These are phyloP conservation scores for Gorsachius goisagi DNA, from an alignment of 2,113 vertebrate species.

Conservation along the genomic window DNA sequence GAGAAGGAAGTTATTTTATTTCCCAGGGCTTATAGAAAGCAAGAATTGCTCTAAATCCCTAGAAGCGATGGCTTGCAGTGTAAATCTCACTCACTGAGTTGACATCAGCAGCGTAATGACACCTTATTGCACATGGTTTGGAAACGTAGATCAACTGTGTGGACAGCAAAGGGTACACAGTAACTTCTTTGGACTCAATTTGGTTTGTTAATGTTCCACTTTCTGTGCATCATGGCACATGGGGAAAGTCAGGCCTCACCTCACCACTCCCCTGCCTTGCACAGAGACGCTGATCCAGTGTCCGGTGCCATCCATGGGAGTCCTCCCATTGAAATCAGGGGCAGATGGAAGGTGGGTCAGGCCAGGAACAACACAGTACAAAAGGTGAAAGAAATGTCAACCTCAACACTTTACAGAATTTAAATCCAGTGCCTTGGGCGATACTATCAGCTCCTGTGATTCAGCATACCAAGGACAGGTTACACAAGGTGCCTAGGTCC, in stretches of 20 bases:
- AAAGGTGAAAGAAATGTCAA: neutral
- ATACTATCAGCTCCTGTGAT: neutral
- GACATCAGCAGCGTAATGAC: conserved; percentile 23
- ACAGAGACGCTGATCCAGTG: fast-evolving
- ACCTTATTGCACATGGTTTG: conserved; percentile 32
- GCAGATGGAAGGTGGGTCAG: neutral
- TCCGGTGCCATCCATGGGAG: neutral
- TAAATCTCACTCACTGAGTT: conserved; percentile 53
- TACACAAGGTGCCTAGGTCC: neutral
- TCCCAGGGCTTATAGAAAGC: conserved; percentile 43
- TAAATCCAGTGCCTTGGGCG: neutral
- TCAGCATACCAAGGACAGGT: neutral
- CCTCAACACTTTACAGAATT: neutral
- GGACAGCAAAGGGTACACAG: conserved; percentile 57
- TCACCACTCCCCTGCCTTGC: fast-evolving
- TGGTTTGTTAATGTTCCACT: conserved; percentile 42
- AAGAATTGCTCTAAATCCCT: conserved; percentile 56
- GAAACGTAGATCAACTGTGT: conserved; percentile 10
- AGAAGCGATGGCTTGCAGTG: conserved; percentile 42
- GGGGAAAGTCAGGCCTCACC: neutral
- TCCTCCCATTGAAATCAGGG: neutral
- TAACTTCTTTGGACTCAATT: conserved; percentile 32
- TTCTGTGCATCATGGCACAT: neutral
- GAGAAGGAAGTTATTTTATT: conserved; percentile 47
- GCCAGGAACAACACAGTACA: neutral